Base-by-base conservation (phyloP, 2,888 invertebrate species). In the Amphiduros pacificus region DNA sequence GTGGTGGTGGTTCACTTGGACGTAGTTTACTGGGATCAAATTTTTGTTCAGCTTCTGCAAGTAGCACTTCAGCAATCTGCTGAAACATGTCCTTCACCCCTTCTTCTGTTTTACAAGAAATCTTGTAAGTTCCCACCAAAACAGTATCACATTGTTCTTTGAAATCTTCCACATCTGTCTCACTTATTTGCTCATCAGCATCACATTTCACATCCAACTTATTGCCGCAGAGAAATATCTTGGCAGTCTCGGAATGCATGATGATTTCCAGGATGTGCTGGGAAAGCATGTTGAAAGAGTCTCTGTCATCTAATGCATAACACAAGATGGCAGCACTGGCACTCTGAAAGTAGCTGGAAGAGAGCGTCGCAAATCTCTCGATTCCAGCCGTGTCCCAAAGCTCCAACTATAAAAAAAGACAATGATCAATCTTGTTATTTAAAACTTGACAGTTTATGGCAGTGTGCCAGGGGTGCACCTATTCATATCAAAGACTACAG, bases 371-470 rank as follows among this genome's bases (percentile, higher is more conserved):
- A 67, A 95, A 94, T 73, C 95, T 87, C 83, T 96, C 96, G 93
- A 96, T 94, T 54, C 95, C 95, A 70, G 94, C 95, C 40, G 96
- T 96, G 80, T 96, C 96, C 94, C 95, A 96, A 71, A 96, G 84
- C 84, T 94, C 94, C 66, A 96, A 85, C 94, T 95, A 82, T 55
- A 84, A 72, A 20, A 17, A 58, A 31, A 11, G 20, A n/a, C n/a
- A n/a, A n/a, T n/a, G n/a, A n/a, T n/a, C n/a, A n/a, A n/a, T n/a
- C n/a, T n/a, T n/a, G n/a, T n/a, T n/a, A n/a, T n/a, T n/a, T n/a
- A n/a, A n/a, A n/a, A n/a, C n/a, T n/a, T n/a, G n/a, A n/a, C n/a
- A n/a, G n/a, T n/a, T n/a, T n/a, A n/a, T n/a, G n/a, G n/a, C n/a
- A n/a, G n/a, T n/a, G n/a, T n/a, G n/a, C n/a, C n/a, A n/a, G n/a